Base-by-base conservation (phyloP, 2,797 vertebrate species). In the Botia kubotai region DNA sequence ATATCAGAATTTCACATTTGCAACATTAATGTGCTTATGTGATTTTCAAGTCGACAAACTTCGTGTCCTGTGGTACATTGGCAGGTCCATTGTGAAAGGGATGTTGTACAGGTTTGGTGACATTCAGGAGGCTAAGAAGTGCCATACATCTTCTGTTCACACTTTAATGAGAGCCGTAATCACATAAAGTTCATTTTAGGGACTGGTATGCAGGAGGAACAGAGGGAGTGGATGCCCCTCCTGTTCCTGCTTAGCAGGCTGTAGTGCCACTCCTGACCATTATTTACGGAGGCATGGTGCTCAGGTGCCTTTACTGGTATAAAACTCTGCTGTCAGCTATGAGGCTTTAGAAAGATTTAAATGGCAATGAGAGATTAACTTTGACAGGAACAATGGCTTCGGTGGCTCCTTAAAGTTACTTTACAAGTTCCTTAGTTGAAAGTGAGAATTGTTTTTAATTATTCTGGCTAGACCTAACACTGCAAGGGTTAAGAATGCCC, bases 51-150 rank as follows among this genome's bases (percentile, higher is more conserved):
- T 48, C 46, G 19, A 57, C 29, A 58, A 68, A 52, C 26, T n/a
- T 29, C 2, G 5, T 69, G 12, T 79, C 12, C 12, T 57, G 21
- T 16, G 21, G n/a, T 19, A n/a, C 57, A 21, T n/a, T 10, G 13
- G 19, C 65, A 65, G 53, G 36, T 67, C 48, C 13, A 33, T 58
- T 75, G 36, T 80, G 4, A 46, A 62, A 75, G 67, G 48, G 62
- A n/a, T n/a, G 57, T 55, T 72, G 10, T 82, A 80, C 86, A 50
- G 75, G 84, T 86, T 83, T 26, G 82, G 78, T 83, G 72, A 79
- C 75, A 82, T 87, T 86, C 62, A 78, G 53, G 53, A 46, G 52
- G 36, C 29, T 73, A 57, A 77, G 81, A 78, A 72, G 81, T 83
- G 77, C 19, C 68, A 13, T 48, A 11, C 62, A 17, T 74, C 72